Evolutionary conservation across 2,113 vertebrate genomes (phyloP), one percentile per base, ranked within the genome.

Genomic region (Amia ocellicauda): DNA sequence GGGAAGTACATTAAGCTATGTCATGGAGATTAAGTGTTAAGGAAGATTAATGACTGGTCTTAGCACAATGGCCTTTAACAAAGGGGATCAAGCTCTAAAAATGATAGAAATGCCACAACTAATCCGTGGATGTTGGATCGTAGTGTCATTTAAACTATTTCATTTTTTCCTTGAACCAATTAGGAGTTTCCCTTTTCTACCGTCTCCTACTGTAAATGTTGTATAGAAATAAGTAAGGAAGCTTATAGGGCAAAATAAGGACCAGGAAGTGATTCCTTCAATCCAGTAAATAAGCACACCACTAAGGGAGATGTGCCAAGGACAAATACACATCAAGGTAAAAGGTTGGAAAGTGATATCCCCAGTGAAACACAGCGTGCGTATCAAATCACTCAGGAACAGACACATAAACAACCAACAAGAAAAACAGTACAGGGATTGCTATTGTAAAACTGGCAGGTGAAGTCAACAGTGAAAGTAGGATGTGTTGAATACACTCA

Each of bases 261-360:
- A 10, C 31, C 31, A 10, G 4, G 4, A 36, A 36, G 31, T 36
- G 31, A 36, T 36, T 36, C 11, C 5, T 36, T 1, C 5, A 11
- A 36, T 36, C 11, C 31, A 36, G 11, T 5, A 36, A 11, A 36
- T 36, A 5, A 36, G 31, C 31, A 36, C 5, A 40, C 50, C 43
- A 17, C 41, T 42, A 5, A 60, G 28, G 64, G 71, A 77, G 66
- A 64, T 69, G 72, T 64, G 49, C 31, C 56, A 67, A 80, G 76
- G 72, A 72, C 54, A 57, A 29, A 36, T 10, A 59, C 22, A 59
- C 27, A 42, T 4, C 31, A 29, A 16, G 14, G 54, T 10, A 26
- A 23, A 23, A 52, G 17, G 19, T 42, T 27, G 68, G 56, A 50
- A 75, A 62, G 24, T 49, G 57, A 78, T 67, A 69, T 52, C 68